phyloP scores from a whole-genome alignment of 2,888 invertebrate genomes.

The Atherix ibis region DNA sequence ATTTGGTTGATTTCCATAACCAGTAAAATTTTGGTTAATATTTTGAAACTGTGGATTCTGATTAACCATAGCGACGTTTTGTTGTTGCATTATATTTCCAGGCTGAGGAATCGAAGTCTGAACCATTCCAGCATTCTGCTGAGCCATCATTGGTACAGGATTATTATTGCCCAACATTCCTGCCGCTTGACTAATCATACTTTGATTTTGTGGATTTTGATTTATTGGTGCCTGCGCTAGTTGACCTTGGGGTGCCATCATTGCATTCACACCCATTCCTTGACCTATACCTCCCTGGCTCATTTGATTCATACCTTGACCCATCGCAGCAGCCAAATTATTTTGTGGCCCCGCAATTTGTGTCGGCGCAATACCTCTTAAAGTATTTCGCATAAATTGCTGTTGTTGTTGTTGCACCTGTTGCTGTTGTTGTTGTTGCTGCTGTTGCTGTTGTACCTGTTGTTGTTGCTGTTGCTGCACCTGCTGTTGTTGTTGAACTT shows the following conservation, averaged over 20 bases:
- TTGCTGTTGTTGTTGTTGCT: slow-evolving; percentile 30
- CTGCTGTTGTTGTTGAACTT: slow-evolving; percentile 20
- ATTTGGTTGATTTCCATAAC: slow-evolving; percentile 38
- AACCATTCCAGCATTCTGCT: slow-evolving; percentile 18
- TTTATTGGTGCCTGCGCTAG: slow-evolving; percentile 16
- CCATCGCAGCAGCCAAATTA: slow-evolving; percentile 29
- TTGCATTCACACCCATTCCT: slow-evolving; percentile 15
- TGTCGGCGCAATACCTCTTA: slow-evolving; percentile 30
- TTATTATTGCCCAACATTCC: slow-evolving; percentile 22
- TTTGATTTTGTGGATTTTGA: slow-evolving; percentile 23
- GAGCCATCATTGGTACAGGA: slow-evolving; percentile 15
- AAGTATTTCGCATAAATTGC: slow-evolving; percentile 26
- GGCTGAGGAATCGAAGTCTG: slow-evolving; percentile 10
- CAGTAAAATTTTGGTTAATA: slow-evolving; percentile 48
- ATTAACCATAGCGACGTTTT: slow-evolving; percentile 29
- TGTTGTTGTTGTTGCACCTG: slow-evolving; percentile 24
- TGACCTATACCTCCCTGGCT: slow-evolving; percentile 30
- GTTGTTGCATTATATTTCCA: slow-evolving; percentile 24
- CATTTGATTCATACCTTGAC: slow-evolving; percentile 32
- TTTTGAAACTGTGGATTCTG: slow-evolving; percentile 18
- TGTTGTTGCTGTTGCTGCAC: no score
- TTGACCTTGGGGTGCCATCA: slow-evolving; percentile 15
- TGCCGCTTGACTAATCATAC: slow-evolving; percentile 21
- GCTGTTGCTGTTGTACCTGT: slow-evolving; percentile 21
- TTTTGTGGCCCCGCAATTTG: slow-evolving; percentile 33